These are phyloP conservation scores for Rhagoletis zephyria DNA, from an alignment of 1,140 invertebrate species.

Conservation along the genomic window DNA sequence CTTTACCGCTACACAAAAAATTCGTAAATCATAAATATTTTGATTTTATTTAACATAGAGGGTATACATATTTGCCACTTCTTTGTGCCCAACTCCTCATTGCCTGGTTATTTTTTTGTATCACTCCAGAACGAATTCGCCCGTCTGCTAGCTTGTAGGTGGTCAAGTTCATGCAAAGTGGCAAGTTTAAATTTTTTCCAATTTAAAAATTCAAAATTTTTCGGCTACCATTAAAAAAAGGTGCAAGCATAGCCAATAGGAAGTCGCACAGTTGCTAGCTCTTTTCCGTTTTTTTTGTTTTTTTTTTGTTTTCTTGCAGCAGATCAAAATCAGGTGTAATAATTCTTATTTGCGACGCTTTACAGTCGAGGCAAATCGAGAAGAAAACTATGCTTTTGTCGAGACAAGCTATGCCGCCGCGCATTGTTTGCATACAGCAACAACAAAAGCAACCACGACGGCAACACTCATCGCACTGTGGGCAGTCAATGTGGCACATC, in stretches of 20 bases:
- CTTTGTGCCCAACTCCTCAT: neutral
- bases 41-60: neutral
- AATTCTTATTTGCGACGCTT: conserved; percentile 73
- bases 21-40: too few relatives aligned
- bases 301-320: conserved; percentile 10
- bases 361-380: conserved; percentile 27
- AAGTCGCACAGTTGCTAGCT: neutral
- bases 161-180: conserved; percentile 55
- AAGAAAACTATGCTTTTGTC: neutral
- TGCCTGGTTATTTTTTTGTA: neutral
- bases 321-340: conserved; percentile 74
- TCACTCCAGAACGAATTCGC: conserved; percentile 33
- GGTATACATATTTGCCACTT: neutral
- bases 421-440: conserved; percentile 27
- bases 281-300: neutral
- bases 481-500: conserved; percentile 21
- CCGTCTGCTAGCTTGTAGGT: neutral
- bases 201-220: conserved; percentile 46
- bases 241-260: neutral
- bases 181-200: conserved; percentile 49
- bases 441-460: neutral
- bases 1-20: too few relatives aligned
- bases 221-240: neutral
- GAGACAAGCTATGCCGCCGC: too few relatives aligned
- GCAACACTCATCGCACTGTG: conserved; percentile 20